Conservation (phyloP, 2,888 invertebrate genomes). For the Tenthredo distinguenda region DNA sequence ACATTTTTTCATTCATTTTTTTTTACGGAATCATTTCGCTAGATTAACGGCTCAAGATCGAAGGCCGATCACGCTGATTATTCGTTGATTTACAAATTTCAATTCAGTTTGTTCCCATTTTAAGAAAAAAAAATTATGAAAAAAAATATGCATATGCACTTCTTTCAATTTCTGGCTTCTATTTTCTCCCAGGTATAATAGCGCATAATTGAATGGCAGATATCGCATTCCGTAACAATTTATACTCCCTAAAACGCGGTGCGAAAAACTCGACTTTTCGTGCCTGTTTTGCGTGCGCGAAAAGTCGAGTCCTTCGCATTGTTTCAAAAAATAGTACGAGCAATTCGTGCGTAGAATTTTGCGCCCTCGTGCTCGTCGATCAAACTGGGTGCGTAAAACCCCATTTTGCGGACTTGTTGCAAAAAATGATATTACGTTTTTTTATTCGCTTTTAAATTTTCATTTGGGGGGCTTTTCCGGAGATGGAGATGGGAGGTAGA, state of each 20-base stretch:
- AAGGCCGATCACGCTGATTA: not conserved
- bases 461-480: not conserved
- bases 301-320: no score
- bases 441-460: not conserved
- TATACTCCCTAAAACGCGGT: not conserved
- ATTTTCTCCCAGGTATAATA: not conserved
- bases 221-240: not conserved
- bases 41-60: no score
- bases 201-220: not conserved
- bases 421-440: not conserved
- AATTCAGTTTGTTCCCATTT: not conserved
- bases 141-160: no score
- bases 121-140: no score
- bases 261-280: no score
- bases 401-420: no score
- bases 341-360: no score
- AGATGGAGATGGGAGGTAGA: not conserved
- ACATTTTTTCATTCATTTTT: not conserved
- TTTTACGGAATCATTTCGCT: not conserved
- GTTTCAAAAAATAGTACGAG: no score
- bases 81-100: not conserved
- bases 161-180: not conserved
- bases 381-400: no score
- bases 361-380: no score
- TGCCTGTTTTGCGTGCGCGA: no score